Conservation (phyloP, 2,797 vertebrate species). For the Enteromius paludinosus region DNA sequence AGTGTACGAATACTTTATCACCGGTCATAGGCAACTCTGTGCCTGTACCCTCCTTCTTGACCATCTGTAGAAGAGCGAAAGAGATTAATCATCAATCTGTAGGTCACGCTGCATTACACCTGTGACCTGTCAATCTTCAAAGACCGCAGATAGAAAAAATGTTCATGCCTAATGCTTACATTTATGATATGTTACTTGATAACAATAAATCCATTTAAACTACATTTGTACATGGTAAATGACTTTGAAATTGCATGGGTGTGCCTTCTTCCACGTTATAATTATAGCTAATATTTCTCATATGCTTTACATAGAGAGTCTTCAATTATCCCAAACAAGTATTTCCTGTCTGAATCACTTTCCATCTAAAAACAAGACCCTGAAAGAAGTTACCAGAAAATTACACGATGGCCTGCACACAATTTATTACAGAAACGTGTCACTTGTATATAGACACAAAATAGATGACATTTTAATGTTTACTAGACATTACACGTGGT, state of each 20-base stretch:
- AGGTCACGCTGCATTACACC: neutral
- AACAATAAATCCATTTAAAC: neutral
- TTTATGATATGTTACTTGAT: neutral
- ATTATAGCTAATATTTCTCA: neutral
- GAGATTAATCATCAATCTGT: neutral
- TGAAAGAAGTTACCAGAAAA: neutral
- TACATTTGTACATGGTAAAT: neutral
- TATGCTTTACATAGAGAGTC: neutral
- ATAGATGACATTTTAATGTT: neutral
- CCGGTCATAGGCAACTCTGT: slow-evolving; percentile 91
- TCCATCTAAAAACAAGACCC: neutral
- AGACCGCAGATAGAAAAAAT: neutral
- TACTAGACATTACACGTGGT: neutral
- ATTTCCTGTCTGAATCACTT: slow-evolving; percentile 4
- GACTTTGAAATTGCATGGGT: neutral
- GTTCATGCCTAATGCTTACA: neutral
- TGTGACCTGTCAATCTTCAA: slow-evolving; percentile 33
- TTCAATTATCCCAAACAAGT: slow-evolving; percentile 1
- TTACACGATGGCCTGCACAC: neutral
- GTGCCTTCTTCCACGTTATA: neutral
- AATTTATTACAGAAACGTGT: neutral
- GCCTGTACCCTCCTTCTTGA: slow-evolving; percentile 89
- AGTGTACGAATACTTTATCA: slow-evolving; percentile 95
- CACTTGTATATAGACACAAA: neutral
- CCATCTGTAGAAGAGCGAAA: slow-evolving; percentile 77